Percentiles rank a stretch among this genome's conserved stretches.
phyloP scores from a whole-genome alignment of 1,140 invertebrate species.

The Drosophila repletoides region DNA sequence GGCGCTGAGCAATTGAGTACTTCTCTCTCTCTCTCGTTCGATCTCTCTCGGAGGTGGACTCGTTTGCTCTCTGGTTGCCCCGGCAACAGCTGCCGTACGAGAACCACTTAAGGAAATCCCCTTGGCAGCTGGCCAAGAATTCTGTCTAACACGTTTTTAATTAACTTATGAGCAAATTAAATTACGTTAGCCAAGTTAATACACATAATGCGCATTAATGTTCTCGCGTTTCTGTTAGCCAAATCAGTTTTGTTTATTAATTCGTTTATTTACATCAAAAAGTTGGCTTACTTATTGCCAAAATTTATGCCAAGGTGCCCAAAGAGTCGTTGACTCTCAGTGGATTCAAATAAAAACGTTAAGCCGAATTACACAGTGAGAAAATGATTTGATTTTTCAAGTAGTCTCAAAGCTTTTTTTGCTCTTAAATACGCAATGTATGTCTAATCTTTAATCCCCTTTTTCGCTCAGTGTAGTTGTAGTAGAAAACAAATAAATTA shows the following conservation, averaged over 20 bases:
- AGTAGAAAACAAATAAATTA: not conserved
- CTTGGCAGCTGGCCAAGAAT: conserved; percentile 39
- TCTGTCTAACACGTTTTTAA: conserved; percentile 22
- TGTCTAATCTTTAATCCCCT: too few species aligned
- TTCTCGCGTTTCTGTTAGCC: conserved; percentile 5
- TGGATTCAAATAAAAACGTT: too few species aligned
- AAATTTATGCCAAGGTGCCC: conserved; percentile 67
- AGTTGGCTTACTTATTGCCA: conserved; percentile 40
- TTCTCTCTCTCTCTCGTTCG: too few species aligned
- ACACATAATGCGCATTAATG: conserved; percentile 18
- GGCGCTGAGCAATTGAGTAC: conserved; percentile 37
- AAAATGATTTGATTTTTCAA: too few species aligned
- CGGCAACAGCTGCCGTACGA: conserved; percentile 19
- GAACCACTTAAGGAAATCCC: conserved; percentile 49
- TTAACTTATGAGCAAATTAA: conserved; percentile 30
- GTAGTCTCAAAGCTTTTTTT: too few species aligned
- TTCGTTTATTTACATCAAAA: conserved; percentile 4
- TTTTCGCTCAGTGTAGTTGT: too few species aligned
- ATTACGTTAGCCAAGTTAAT: conserved; percentile 14
- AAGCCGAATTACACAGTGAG: too few species aligned
- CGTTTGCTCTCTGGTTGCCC: conserved; percentile 13
- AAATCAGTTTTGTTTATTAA: conserved; percentile 23
- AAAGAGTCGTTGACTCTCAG: conserved; percentile 49
- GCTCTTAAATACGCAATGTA: too few species aligned
- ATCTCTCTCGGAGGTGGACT: conserved; percentile 1